A percentile compares a stretch with the other conserved stretches of the same genome.
Evolutionary conservation across 2,797 vertebrate genomes (phyloP).

Genomic region (Coluber constrictor): DNA sequence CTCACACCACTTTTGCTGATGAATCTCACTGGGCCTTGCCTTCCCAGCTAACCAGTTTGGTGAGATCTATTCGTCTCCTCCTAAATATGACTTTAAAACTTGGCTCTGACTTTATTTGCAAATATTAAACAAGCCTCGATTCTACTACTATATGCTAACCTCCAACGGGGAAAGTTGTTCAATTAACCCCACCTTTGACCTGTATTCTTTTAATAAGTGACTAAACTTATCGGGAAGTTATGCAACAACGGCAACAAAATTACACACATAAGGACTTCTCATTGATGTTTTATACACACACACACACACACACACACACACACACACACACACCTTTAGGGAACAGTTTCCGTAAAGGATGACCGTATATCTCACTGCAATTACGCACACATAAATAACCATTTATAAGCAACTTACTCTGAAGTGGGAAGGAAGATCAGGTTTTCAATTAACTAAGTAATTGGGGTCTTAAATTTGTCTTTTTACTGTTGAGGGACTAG

Average conservation of each 20-base stretch:
- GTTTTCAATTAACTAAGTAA: neutral
- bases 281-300: neutral
- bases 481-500: neutral
- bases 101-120: neutral
- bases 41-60: neutral
- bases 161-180: neutral
- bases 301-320: no score
- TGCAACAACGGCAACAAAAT: neutral
- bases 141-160: neutral
- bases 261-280: neutral
- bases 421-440: neutral
- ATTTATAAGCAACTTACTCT: neutral
- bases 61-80: neutral
- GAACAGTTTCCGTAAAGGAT: neutral
- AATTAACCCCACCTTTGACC: neutral
- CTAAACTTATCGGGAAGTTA: neutral
- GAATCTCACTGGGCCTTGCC: neutral
- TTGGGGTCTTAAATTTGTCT: neutral
- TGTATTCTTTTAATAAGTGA: neutral
- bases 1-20: neutral
- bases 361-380: neutral
- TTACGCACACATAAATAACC: neutral
- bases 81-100: neutral
- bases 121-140: neutral
- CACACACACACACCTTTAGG: neutral